Evolutionary conservation across 2,888 invertebrate genomes (phyloP).

Genomic region (Petrolisthes cinctipes): DNA sequence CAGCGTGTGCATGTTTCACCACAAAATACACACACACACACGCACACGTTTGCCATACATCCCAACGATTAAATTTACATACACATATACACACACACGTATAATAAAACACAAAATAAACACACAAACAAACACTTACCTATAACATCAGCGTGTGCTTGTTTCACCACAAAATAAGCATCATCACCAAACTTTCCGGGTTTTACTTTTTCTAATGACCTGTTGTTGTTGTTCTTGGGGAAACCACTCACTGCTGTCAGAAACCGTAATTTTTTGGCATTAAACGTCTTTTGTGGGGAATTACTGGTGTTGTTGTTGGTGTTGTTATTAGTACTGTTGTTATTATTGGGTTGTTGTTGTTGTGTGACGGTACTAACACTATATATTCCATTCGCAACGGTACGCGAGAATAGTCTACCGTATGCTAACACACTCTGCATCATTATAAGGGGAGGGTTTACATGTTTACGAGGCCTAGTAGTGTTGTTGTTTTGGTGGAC

Average conservation of each 20-base stretch:
- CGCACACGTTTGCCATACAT: no score
- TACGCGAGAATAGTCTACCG: conserved; percentile 63
- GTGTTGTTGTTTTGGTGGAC: no score
- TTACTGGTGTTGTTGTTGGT: conserved; percentile 2
- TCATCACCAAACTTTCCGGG: conserved; percentile 95
- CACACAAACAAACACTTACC: conserved; percentile 75
- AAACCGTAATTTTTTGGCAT: conserved; percentile 69
- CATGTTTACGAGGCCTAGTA: no score
- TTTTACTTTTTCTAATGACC: conserved; percentile 58
- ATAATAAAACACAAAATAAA: no score
- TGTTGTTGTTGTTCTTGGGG: conserved; percentile 75
- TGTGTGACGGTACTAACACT: conserved; percentile 42
- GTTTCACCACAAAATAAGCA: conserved; percentile 89
- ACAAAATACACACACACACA: no score
- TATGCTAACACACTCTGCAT: conserved; percentile 65
- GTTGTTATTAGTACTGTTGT: no score
- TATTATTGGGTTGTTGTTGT: no score
- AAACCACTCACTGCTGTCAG: conserved; percentile 93
- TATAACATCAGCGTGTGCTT: conserved; percentile 89
- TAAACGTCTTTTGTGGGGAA: conserved; percentile 26
- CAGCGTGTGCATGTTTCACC: no score
- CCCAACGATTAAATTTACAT: no score
- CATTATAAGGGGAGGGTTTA: conserved; percentile 40
- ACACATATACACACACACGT: no score
- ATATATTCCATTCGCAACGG: conserved; percentile 64